A percentile compares a stretch with the other conserved stretches of the same genome.
phyloP scores from a whole-genome alignment of 2,113 vertebrate genomes.

The Paradoxurus hermaphroditus region DNA sequence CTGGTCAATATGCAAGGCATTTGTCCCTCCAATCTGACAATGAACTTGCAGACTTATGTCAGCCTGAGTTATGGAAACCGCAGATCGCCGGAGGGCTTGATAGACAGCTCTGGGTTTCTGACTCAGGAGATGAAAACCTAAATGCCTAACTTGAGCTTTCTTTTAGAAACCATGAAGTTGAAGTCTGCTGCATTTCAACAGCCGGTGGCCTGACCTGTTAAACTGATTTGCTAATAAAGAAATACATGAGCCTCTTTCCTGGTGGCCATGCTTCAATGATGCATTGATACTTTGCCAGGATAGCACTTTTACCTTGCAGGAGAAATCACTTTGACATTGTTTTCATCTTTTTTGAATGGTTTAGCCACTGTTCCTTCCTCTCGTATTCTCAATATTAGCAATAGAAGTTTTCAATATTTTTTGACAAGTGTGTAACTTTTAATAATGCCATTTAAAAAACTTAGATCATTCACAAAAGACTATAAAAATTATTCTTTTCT shows the following conservation, averaged over 20 bases:
- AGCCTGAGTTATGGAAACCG: background rate
- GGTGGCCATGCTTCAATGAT: background rate
- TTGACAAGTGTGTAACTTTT: background rate
- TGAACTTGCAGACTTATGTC: background rate
- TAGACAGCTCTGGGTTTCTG: background rate
- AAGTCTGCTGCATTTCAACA: conserved; percentile 10
- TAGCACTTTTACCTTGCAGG: background rate
- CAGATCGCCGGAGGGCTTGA: background rate
- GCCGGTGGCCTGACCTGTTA: conserved; percentile 50
- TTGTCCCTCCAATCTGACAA: background rate
- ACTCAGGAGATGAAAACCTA: background rate
- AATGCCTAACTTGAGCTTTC: background rate
- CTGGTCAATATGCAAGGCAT: background rate
- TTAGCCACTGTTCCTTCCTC: background rate
- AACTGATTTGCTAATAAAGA: background rate
- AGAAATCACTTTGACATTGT: background rate
- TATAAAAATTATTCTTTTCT: background rate
- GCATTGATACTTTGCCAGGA: background rate
- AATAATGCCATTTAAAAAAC: background rate
- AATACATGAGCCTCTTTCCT: background rate
- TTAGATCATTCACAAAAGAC: background rate
- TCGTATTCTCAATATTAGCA: background rate
- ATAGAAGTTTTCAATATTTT: background rate
- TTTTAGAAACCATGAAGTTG: background rate
- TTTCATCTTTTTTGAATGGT: background rate